phyloP scores from a whole-genome alignment of 37 sponge, comb jelly and placozoan genomes.

The Chondrilla cf. caribensis region DNA sequence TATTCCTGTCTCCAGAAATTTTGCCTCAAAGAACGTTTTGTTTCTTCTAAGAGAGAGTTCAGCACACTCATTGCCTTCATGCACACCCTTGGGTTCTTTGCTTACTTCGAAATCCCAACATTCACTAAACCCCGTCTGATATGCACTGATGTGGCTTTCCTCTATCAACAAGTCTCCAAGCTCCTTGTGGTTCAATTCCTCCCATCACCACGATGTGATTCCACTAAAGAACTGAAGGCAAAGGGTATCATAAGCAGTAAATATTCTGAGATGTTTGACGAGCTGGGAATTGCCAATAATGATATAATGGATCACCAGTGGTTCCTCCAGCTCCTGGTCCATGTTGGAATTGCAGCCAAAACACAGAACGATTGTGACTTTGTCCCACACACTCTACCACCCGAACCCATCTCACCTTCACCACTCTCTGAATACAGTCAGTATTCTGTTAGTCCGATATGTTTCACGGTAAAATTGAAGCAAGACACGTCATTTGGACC shows the following conservation, averaged over 20 bases:
- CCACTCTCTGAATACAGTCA: no score
- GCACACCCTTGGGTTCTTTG: background rate
- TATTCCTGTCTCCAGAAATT: background rate
- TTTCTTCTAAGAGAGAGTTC: background rate
- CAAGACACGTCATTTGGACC: background rate
- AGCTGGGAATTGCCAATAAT: background rate
- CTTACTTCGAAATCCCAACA: background rate
- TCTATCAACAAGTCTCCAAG: background rate
- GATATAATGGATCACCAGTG: background rate
- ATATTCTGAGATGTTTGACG: background rate
- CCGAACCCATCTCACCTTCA: background rate
- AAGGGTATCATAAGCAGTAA: background rate
- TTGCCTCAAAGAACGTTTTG: background rate
- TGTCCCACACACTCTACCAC: background rate
- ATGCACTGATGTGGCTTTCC: background rate
- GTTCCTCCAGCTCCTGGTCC: background rate
- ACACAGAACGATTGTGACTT: background rate
- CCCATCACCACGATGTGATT: background rate
- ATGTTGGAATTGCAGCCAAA: background rate
- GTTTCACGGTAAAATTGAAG: background rate
- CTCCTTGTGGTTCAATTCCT: background rate
- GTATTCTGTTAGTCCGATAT: background rate
- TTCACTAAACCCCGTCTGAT: background rate
- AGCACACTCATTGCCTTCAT: background rate
- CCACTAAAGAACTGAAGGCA: background rate